Evolutionary conservation across 2,113 vertebrate genomes (phyloP), one percentile per base, ranked within the genome.

Genomic region (Vulpes vulpes): DNA sequence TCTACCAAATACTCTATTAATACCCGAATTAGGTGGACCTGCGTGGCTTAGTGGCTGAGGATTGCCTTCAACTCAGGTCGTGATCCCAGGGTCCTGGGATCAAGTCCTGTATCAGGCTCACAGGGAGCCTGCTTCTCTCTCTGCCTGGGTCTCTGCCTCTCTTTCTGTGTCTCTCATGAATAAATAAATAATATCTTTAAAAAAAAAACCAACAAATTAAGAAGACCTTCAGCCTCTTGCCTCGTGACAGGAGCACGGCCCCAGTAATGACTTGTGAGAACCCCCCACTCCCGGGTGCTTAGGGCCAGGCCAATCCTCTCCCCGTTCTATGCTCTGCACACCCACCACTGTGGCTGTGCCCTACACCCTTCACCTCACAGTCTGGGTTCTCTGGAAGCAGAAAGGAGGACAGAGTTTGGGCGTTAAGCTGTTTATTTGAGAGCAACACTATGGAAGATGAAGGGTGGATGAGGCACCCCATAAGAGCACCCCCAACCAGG

Each of bases 261-360:
- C 4, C 2, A 30, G 55, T 20, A 11, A 3, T 38, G 53, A 23
- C 32, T 43, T 57, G 82, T 51, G 57, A 38, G 51, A 49, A 8
- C 9, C 32, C 20, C 20, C 5, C 3, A 5, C 6, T 1, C 4
- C 73, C 43, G 11, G 17, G 38, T 49, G 19, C 17, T n/a, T 8
- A 38, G 71, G 57, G 5, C 7, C n/a, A 43, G 71, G 78, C 64
- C 14, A 30, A 5, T 64, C 43, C 4, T 16, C 30, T 17, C 22
- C 5, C 5, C 3, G 32, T 20, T 82, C 49, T 14, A 12, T 20
- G 2, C 27, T 38, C 23, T 12, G 38, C 43, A 5, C 12, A 6
- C 9, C 5, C 9, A 12, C 38, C 17, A 3, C 25, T 20, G 76
- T 43, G 23, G n/a, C 51, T 51, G n/a, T 19, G 23, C 20, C 9